phyloP scores from a whole-genome alignment of 2,113 vertebrate genomes.

The Ictalurus furcatus region DNA sequence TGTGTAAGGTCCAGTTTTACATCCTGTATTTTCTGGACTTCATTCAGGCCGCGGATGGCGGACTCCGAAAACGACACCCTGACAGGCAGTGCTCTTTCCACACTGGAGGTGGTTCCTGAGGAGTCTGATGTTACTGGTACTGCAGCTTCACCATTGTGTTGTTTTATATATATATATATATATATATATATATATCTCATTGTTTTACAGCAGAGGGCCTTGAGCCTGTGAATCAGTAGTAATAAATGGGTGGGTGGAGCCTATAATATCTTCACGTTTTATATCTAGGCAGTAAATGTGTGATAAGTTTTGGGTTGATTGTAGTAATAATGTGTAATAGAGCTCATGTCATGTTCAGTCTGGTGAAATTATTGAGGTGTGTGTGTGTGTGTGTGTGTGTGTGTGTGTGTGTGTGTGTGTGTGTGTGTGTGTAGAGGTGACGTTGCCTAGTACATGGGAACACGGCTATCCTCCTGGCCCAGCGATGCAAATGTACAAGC shows the following conservation, averaged over 20 bases:
- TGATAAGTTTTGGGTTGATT: background rate
- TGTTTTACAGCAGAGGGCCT: background rate
- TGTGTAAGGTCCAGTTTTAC: background rate
- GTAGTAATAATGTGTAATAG: background rate
- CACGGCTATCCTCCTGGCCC: constrained; percentile 76
- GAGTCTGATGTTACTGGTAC: constrained; percentile 64
- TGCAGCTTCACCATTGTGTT: background rate
- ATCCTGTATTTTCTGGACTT: constrained; percentile 37
- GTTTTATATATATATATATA: no score
- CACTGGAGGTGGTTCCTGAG: constrained; percentile 51
- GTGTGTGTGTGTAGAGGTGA: constrained; percentile 61
- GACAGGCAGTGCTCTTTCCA: constrained; percentile 52
- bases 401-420: constrained; percentile 26
- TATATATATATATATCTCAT: no score
- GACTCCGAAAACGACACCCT: constrained; percentile 54
- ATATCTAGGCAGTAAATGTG: background rate
- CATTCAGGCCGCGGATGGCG: constrained; percentile 67
- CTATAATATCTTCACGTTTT: background rate
- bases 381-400: background rate
- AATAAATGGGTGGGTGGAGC: background rate
- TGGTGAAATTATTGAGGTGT: background rate
- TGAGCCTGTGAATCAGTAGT: background rate
- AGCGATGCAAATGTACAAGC: constrained; percentile 78
- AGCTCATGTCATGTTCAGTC: background rate
- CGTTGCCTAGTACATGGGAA: constrained; percentile 69